Evolutionary conservation across 2,888 invertebrate species (phyloP).

Genomic region (Ceramica pisi): DNA sequence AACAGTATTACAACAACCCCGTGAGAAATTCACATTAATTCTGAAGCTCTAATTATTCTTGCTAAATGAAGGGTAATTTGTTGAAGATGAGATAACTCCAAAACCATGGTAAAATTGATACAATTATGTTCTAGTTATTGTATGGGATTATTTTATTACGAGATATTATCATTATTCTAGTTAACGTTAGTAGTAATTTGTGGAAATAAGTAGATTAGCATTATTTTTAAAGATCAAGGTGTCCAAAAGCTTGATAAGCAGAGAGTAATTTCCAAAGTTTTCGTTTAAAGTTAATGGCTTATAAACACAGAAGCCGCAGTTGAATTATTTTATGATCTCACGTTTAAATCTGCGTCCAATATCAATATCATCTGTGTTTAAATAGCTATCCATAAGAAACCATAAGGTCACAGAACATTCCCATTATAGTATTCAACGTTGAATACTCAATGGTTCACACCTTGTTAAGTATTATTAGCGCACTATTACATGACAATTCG

Average conservation of each 20-base stretch:
- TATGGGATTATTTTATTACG: constrained; percentile 17
- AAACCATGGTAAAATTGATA: constrained; percentile 18
- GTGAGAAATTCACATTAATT: constrained; percentile 58
- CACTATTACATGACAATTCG: constrained; percentile 37
- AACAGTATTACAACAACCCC: constrained; percentile 40
- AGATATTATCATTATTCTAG: constrained; percentile 14
- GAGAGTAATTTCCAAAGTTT: not conserved
- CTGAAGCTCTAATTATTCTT: constrained; percentile 53
- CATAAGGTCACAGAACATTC: constrained; percentile 49
- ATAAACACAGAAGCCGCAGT: not conserved
- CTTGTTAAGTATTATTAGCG: constrained; percentile 38
- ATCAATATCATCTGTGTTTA: constrained; percentile 18
- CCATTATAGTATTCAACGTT: constrained; percentile 21
- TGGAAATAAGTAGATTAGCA: not conserved
- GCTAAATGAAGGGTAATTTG: constrained; percentile 49
- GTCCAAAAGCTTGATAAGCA: not conserved
- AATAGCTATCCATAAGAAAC: constrained; percentile 26
- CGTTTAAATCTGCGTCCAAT: constrained; percentile 11
- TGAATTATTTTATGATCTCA: not conserved
- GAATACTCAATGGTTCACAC: constrained; percentile 39
- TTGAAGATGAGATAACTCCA: constrained; percentile 38
- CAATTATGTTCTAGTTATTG: constrained; percentile 22
- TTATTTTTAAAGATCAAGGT: not conserved
- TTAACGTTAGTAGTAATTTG: not conserved
- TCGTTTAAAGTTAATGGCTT: not conserved